Base-by-base conservation (phyloP, 2,888 invertebrate species). In the Cosmia pyralina region DNA sequence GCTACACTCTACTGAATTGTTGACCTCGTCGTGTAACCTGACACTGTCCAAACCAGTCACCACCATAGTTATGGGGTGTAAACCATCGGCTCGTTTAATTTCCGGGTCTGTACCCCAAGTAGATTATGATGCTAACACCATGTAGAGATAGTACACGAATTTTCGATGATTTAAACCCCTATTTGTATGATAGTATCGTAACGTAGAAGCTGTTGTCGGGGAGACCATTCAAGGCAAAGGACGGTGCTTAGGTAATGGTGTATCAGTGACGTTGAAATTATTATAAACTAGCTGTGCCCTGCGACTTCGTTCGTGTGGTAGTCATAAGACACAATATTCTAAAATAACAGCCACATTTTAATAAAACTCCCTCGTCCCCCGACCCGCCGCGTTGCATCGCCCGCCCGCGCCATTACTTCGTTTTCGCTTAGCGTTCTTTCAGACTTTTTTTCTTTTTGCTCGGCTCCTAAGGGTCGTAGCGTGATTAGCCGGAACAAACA, bases 81-180 rank as follows among this genome's bases (percentile, higher is more conserved):
- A 67, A 69, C 59, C 19, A 74, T 83, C 48, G 66, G 41, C 1
- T 8, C 55, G 1, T 28, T 70, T 74, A 74, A 83, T 83, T 79
- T 83, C 80, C 80, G 80, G 81, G 28, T 50, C 2, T 62, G 0
- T 17, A 69, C 57, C 62, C 63, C 59, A 28, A 48, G 55, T 57
- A 74, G 69, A 60, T 38, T 59, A 69, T 71, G 77, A 52, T 38
- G 17, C 34, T 19, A 28, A 82, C 44, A 53, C 64, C 15, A 50
- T 15, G 10, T 28, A 48, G 46, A 65, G 72, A 68, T 72, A 28
- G 7, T 38, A 7, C 0, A 34, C 13, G 5, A 48, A 38, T 22
- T 41, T 50, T 50, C 19, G 15, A 55, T 69, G 53, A 78, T 55
- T 38, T 69, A 68, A 55, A 52, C 34, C 34, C 34, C 46, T 50